A percentile compares a stretch with the other conserved stretches of the same genome.
Evolutionary conservation across 2,888 invertebrate genomes (phyloP).

Genomic region (Tipula confusa): DNA sequence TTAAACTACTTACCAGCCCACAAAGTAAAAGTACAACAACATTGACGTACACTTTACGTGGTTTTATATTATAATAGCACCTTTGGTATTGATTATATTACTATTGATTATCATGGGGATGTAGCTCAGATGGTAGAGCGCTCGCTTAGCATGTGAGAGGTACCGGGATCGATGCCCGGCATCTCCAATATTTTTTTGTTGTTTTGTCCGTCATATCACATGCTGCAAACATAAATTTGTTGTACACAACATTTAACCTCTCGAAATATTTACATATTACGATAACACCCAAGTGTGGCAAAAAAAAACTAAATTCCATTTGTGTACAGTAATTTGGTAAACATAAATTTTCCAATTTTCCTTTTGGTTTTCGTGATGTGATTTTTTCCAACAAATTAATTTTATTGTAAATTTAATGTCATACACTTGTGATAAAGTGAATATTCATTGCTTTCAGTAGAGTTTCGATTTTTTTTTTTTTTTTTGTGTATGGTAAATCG

Average conservation of each 20-base stretch:
- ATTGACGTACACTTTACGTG: too few species aligned
- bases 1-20: too few species aligned
- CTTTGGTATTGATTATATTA: too few species aligned
- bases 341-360: background rate
- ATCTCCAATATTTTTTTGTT: too few species aligned
- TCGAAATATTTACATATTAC: background rate
- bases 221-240: background rate
- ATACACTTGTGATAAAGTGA: background rate
- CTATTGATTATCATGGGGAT: too few species aligned
- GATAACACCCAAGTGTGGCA: too few species aligned
- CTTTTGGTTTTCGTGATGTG: background rate
- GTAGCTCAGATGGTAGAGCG: conserved; percentile 33
- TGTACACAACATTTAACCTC: background rate
- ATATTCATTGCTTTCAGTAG: background rate
- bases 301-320: too few species aligned
- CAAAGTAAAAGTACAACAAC: too few species aligned
- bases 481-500: background rate
- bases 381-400: background rate
- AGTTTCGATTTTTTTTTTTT: too few species aligned
- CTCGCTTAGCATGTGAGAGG: conserved; percentile 33
- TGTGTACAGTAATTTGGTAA: too few species aligned
- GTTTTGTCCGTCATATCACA: background rate
- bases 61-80: too few species aligned
- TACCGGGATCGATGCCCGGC: conserved; percentile 32
- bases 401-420: background rate